phyloP scores from a whole-genome alignment of 2,888 invertebrate species.

The Seira musarum region DNA sequence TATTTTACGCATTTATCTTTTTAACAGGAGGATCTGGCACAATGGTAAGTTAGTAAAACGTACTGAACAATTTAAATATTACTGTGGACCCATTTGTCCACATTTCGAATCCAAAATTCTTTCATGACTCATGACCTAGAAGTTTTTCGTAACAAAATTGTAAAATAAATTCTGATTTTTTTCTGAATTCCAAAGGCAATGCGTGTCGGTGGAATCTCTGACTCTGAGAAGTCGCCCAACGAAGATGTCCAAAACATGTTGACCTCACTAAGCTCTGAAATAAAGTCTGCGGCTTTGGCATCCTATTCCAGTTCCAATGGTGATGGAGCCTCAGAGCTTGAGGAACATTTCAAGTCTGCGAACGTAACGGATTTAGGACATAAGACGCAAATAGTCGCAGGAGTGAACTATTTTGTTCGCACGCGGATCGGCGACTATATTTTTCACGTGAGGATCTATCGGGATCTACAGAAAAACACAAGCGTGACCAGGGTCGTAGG shows the following conservation, averaged over 20 bases:
- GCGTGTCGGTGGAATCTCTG: conserved; percentile 42
- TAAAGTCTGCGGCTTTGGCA: conserved; percentile 35
- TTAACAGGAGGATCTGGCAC: not conserved
- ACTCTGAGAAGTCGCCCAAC: conserved; percentile 33
- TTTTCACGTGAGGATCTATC: conserved; percentile 71
- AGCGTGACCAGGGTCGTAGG: conserved; percentile 69
- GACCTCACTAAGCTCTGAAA: conserved; percentile 23
- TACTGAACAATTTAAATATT: not conserved
- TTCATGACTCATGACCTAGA: not conserved
- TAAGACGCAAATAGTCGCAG: conserved; percentile 72
- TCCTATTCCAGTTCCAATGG: conserved; percentile 24
- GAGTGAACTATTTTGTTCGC: conserved; percentile 73
- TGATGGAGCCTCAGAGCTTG: not conserved
- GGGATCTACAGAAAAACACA: conserved; percentile 70
- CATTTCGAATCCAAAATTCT: too few species aligned
- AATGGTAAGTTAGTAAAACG: not conserved
- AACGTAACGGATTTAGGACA: conserved; percentile 57
- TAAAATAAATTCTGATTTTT: conserved; percentile 13
- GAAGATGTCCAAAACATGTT: conserved; percentile 37
- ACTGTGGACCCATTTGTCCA: not conserved
- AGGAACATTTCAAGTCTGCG: conserved; percentile 39
- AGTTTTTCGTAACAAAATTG: conserved; percentile 2
- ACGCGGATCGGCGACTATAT: conserved; percentile 69
- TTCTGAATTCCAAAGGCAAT: conserved; percentile 8
- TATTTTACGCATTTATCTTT: not conserved